Percentiles rank a stretch among this genome's conserved stretches.
These are phyloP conservation scores for Acrossocheilus fasciatus DNA, from an alignment of 2,797 vertebrate species.

Conservation along the genomic window DNA sequence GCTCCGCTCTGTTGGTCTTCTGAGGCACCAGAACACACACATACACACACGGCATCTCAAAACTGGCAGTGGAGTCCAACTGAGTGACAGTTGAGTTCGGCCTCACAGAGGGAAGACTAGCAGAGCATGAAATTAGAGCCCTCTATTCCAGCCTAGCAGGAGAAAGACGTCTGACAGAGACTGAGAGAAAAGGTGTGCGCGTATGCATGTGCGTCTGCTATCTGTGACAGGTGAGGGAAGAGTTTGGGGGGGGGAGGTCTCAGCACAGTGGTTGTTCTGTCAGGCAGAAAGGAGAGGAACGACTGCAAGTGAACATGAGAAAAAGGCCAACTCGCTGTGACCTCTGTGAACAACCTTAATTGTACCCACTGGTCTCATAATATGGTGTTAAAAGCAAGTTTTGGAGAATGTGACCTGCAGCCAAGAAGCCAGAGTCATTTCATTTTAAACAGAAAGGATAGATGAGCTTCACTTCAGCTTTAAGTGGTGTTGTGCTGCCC, in stretches of 20 bases:
- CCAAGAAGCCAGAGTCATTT: background rate
- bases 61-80: conserved; percentile 52
- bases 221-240: conserved; percentile 29
- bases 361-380: background rate
- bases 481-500: conserved; percentile 52
- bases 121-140: conserved; percentile 64
- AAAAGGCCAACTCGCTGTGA: conserved; percentile 2
- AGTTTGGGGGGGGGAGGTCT: background rate
- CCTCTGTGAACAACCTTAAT: conserved; percentile 33
- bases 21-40: conserved; percentile 32
- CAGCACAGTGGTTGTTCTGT: conserved; percentile 42
- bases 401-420: conserved; percentile 8
- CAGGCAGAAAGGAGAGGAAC: conserved; percentile 24
- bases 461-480: background rate
- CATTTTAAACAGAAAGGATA: background rate
- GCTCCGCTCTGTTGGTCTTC: conserved; percentile 16
- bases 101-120: conserved; percentile 57
- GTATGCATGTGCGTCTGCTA: conserved; percentile 1
- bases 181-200: conserved; percentile 19
- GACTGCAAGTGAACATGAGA: conserved; percentile 29
- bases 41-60: conserved; percentile 31
- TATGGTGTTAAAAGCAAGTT: conserved; percentile 5
- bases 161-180: conserved; percentile 46
- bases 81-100: conserved; percentile 59
- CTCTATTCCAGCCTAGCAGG: conserved; percentile 50